A percentile compares a stretch with the other conserved stretches of the same genome.
Conservation (phyloP, 2,888 invertebrate genomes). For the Caenorhabditis sp. region DNA sequence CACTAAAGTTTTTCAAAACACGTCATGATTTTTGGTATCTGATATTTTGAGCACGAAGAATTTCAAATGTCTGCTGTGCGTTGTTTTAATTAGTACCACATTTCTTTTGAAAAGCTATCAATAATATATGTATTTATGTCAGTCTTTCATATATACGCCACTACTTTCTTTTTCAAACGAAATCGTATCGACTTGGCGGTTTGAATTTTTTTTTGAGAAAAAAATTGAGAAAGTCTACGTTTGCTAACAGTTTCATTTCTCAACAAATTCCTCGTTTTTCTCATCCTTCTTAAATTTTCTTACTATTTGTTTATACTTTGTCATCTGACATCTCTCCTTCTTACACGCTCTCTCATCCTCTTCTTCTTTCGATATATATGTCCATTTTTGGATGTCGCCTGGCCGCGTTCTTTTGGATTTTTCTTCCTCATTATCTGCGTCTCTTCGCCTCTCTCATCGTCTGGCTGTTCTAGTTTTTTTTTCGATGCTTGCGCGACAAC, state of each 20-base stretch:
- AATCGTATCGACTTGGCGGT: no score
- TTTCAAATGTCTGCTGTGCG: no score
- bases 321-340: conserved; percentile 1
- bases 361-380: not conserved
- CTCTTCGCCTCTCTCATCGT: conserved; percentile 6
- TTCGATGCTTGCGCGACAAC: not conserved
- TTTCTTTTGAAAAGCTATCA: no score
- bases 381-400: conserved; percentile 6
- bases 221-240: no score
- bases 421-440: conserved; percentile 10
- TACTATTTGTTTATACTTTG: conserved; percentile 22
- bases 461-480: not conserved
- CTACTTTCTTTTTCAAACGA: no score
- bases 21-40: no score
- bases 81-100: no score
- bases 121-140: not conserved
- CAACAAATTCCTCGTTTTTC: conserved; percentile 8
- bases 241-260: not conserved
- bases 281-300: conserved; percentile 2
- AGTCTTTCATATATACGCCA: no score
- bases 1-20: no score
- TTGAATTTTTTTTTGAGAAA: no score
- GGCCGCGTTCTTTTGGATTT: not conserved
- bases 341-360: conserved; percentile 9
- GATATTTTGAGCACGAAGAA: no score